Conservation (phyloP, 2,888 invertebrate species). For the Cremastobaeus sp. region DNA sequence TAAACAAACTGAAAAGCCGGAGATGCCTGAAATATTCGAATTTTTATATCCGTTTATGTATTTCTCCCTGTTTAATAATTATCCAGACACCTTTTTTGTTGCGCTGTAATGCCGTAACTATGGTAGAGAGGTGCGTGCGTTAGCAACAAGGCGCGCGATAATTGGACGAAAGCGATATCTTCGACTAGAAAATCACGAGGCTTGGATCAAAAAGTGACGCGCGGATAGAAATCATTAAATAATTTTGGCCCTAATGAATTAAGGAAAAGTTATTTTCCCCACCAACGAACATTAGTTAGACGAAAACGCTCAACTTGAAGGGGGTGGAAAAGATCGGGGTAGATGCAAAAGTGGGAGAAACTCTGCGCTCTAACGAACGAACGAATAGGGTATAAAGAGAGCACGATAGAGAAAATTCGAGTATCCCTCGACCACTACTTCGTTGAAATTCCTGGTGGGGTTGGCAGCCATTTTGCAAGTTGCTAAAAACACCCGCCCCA, state of each 20-base stretch:
- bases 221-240: slow-evolving; percentile 54
- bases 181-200: slow-evolving; percentile 32
- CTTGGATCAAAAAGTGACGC: slow-evolving; percentile 28
- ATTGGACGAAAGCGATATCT: slow-evolving; percentile 49
- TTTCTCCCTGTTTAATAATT: slow-evolving; percentile 35
- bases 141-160: slow-evolving; percentile 53
- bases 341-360: slow-evolving; percentile 54
- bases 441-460: slow-evolving; percentile 69
- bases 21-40: slow-evolving; percentile 10
- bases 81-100: slow-evolving; percentile 3
- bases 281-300: slow-evolving; percentile 34
- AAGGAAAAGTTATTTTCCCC: slow-evolving; percentile 55
- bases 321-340: slow-evolving; percentile 40
- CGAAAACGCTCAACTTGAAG: slow-evolving; percentile 58
- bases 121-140: slow-evolving; percentile 17
- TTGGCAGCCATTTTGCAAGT: slow-evolving; percentile 78
- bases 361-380: slow-evolving; percentile 66
- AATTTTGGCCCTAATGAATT: slow-evolving; percentile 54
- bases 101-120: slow-evolving; percentile 8
- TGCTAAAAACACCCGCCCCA: slow-evolving; percentile 78
- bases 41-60: slow-evolving; percentile 14
- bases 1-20: no score
- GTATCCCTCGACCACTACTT: slow-evolving; percentile 69
- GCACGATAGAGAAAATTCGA: slow-evolving; percentile 77
- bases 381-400: slow-evolving; percentile 76